Conservation (phyloP, 2,888 invertebrate genomes). For the Malacosoma neustria region DNA sequence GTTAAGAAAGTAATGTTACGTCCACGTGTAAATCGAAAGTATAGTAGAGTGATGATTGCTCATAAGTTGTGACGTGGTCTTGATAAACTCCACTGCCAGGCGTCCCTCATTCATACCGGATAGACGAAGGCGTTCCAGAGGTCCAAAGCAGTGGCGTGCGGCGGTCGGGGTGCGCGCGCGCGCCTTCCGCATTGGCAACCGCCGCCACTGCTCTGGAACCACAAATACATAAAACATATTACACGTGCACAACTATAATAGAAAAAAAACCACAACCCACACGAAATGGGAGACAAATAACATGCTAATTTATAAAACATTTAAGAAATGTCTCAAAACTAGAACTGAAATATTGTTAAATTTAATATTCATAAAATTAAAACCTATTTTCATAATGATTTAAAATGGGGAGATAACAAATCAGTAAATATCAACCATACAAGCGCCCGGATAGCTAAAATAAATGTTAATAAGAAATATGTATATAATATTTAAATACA, state of each 20-base stretch:
- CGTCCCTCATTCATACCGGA: conserved; percentile 73
- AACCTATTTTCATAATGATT: no score
- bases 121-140: conserved; percentile 79
- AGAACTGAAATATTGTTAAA: no score
- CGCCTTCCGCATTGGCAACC: conserved; percentile 72
- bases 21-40: not conserved
- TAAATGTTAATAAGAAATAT: not conserved
- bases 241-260: conserved; percentile 34
- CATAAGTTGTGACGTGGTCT: not conserved
- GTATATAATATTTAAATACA: no score
- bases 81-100: conserved; percentile 3
- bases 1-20: no score
- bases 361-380: not conserved
- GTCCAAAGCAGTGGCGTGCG: conserved; percentile 81
- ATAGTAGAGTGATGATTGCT: no score
- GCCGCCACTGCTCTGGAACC: conserved; percentile 77
- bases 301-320: no score
- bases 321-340: no score
- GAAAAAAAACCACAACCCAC: conserved; percentile 16
- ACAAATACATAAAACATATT: conserved; percentile 64
- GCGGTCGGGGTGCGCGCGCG: conserved; percentile 79
- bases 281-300: conserved; percentile 11
- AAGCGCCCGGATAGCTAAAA: not conserved
- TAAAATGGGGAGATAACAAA: conserved; percentile 2
- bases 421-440: not conserved